These are phyloP conservation scores for Brevipalpus yothersi DNA, from an alignment of 1,140 invertebrate species.

Conservation along the genomic window DNA sequence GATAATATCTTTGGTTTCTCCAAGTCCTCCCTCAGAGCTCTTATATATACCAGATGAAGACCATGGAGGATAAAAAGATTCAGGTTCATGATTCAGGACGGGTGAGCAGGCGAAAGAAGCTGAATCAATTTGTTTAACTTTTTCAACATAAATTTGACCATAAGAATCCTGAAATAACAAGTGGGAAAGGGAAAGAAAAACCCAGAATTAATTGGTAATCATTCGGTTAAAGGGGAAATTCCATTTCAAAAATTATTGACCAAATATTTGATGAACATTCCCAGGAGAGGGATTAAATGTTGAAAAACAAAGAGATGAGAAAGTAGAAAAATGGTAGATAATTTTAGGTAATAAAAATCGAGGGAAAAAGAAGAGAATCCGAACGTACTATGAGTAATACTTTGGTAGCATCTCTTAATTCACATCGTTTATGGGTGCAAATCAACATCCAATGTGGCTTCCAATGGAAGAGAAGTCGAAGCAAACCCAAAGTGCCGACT, in stretches of 20 bases:
- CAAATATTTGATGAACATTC: background rate
- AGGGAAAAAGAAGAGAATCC: background rate
- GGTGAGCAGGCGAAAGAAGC: background rate
- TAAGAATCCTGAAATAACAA: background rate
- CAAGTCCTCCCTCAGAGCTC: conserved; percentile 1
- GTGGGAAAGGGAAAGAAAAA: background rate
- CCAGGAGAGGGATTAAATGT: background rate
- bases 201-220: background rate
- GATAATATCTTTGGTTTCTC: conserved; percentile 31
- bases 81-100: background rate
- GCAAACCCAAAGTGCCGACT: conserved; percentile 37
- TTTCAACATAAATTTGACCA: conserved; percentile 2
- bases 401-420: conserved; percentile 41
- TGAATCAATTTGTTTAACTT: background rate
- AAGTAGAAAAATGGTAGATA: background rate
- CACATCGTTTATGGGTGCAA: conserved; percentile 38
- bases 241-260: background rate
- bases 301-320: background rate
- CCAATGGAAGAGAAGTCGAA: conserved; percentile 64
- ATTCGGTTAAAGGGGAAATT: background rate
- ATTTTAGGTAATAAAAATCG: background rate
- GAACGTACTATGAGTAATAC: conserved; percentile 36
- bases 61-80: background rate
- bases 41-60: background rate
- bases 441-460: conserved; percentile 49